Evolutionary conservation across 2,797 vertebrate species (phyloP).

Genomic region (Staurois parvus): DNA sequence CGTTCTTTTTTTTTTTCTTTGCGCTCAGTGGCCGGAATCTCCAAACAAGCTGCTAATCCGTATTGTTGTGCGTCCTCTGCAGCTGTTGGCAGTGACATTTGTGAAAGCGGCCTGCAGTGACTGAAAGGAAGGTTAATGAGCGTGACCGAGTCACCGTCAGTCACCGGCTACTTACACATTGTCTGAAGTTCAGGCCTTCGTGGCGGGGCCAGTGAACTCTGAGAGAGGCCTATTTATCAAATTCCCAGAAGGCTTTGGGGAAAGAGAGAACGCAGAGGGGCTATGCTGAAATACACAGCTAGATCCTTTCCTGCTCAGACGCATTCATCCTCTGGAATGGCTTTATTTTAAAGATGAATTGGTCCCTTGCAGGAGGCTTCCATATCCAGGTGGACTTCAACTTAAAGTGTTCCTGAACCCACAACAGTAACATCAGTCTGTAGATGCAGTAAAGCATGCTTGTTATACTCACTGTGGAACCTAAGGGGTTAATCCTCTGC

Average conservation of each 20-base stretch:
- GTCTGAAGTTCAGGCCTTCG: neutral
- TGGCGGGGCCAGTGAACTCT: neutral
- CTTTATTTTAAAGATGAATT: neutral
- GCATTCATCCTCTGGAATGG: neutral
- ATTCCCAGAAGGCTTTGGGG: neutral
- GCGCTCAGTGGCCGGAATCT: neutral
- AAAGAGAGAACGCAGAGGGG: neutral
- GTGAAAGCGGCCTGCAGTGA: slow-evolving; percentile 2
- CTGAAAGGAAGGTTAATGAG: slow-evolving; percentile 28
- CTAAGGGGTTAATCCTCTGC: too few species aligned
- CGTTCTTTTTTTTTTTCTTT: neutral
- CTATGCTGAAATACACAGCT: neutral
- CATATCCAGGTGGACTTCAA: neutral
- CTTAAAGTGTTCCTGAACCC: too few species aligned
- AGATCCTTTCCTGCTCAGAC: neutral
- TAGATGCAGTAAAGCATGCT: too few species aligned
- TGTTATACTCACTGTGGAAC: too few species aligned
- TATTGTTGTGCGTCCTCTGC: neutral
- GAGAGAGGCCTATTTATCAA: slow-evolving; percentile 13
- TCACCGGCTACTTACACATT: slow-evolving; percentile 30
- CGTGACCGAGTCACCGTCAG: slow-evolving; percentile 20
- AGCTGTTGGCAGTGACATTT: neutral
- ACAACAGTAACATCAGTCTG: too few species aligned
- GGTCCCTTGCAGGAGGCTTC: neutral
- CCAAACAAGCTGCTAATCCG: neutral